Conservation (phyloP, 2,113 vertebrate species). For the Equus przewalskii region DNA sequence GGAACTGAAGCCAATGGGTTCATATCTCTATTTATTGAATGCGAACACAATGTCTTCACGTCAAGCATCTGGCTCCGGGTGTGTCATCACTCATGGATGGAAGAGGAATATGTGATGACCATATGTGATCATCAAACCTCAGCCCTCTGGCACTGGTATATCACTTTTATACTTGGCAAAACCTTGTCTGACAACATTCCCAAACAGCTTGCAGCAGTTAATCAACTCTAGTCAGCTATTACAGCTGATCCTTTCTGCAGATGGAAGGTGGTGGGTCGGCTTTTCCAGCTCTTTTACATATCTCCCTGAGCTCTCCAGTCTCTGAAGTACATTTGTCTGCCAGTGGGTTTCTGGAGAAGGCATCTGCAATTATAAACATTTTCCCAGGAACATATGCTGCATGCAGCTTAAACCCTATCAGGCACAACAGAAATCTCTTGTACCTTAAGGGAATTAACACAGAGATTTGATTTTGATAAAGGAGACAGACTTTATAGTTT, state of each 20-base stretch:
- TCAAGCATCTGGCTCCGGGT: slow-evolving; percentile 57
- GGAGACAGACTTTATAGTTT: slow-evolving; percentile 78
- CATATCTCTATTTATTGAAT: slow-evolving; percentile 47
- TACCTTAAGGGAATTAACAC: slow-evolving; percentile 81
- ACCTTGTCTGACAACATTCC: slow-evolving; percentile 74
- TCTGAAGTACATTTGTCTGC: slow-evolving; percentile 80
- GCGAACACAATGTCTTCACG: slow-evolving; percentile 6
- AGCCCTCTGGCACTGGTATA: slow-evolving; percentile 75
- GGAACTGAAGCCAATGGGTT: background rate
- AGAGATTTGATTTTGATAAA: slow-evolving; percentile 82
- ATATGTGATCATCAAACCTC: slow-evolving; percentile 81
- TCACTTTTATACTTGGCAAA: slow-evolving; percentile 82
- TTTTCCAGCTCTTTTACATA: slow-evolving; percentile 79
- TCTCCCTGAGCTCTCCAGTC: slow-evolving; percentile 74
- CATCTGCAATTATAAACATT: slow-evolving; percentile 83
- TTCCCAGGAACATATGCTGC: slow-evolving; percentile 79
- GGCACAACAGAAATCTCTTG: slow-evolving; percentile 79
- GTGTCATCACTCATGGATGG: slow-evolving; percentile 81
- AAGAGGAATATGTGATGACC: slow-evolving; percentile 77
- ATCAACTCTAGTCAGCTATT: slow-evolving; percentile 83
- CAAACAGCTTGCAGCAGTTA: slow-evolving; percentile 85
- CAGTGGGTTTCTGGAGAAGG: slow-evolving; percentile 86
- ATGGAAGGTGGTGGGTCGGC: slow-evolving; percentile 75
- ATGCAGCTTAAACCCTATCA: slow-evolving; percentile 77
- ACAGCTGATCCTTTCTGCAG: slow-evolving; percentile 84